Conservation (phyloP, 2,113 vertebrate species). For the Stegastes partitus region DNA sequence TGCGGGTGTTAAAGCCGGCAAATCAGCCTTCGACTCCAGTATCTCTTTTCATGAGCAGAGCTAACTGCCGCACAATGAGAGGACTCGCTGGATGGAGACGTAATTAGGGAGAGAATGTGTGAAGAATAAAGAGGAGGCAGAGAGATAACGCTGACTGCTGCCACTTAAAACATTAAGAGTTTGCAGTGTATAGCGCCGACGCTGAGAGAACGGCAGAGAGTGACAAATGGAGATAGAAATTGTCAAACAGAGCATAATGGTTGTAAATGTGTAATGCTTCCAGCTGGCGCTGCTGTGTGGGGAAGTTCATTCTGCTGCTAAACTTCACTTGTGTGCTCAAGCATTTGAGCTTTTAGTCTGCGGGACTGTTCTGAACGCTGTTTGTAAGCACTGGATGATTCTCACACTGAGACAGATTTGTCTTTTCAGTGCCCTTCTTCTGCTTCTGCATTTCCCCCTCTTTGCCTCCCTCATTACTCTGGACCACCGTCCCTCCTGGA, state of each 20-base stretch:
- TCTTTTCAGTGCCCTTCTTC: too few relatives aligned
- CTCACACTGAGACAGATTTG: too few relatives aligned
- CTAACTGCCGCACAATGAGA: slow-evolving; percentile 21
- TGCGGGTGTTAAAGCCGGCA: slow-evolving; percentile 10
- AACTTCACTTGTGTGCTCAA: slow-evolving; percentile 11
- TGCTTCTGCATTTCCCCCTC: not conserved
- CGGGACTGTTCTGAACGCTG: slow-evolving; percentile 6
- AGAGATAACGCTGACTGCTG: slow-evolving; percentile 18
- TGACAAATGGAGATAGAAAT: slow-evolving; percentile 28
- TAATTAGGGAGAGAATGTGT: slow-evolving; percentile 21
- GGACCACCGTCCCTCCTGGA: too few relatives aligned
- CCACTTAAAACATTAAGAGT: slow-evolving; percentile 31
- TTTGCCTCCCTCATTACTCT: not conserved
- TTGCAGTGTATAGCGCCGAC: slow-evolving; percentile 10
- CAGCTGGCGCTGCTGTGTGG: slow-evolving; percentile 17
- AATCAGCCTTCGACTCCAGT: not conserved
- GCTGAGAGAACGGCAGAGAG: slow-evolving; percentile 18
- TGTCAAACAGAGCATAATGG: slow-evolving; percentile 22
- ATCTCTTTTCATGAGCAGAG: slow-evolving; percentile 7
- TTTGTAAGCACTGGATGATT: not conserved
- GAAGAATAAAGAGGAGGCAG: slow-evolving; percentile 29
- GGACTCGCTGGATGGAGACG: slow-evolving; percentile 11
- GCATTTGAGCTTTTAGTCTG: not conserved
- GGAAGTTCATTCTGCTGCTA: slow-evolving; percentile 18
- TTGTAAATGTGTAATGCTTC: slow-evolving; percentile 10